Conservation (phyloP, 2,797 vertebrate species). For the Enteromius fasciolatus region DNA sequence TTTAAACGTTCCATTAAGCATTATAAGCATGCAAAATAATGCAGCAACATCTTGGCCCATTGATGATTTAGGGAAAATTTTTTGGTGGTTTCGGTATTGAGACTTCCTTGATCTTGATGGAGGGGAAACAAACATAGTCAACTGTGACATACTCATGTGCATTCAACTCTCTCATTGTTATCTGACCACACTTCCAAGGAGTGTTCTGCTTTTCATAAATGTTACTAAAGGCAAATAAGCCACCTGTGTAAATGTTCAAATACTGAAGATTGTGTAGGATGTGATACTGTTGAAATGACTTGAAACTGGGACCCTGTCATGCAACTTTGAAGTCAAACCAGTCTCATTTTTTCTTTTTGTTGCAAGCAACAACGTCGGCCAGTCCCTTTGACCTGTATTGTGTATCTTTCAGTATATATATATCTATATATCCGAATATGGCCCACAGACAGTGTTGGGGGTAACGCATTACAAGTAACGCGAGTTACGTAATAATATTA, state of each 20-base stretch:
- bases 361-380: background rate
- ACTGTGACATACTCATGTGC: background rate
- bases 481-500: too few relatives aligned
- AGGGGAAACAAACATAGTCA: background rate
- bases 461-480: too few relatives aligned
- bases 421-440: too few relatives aligned
- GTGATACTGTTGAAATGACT: background rate
- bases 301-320: background rate
- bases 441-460: too few relatives aligned
- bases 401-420: too few relatives aligned
- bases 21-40: background rate
- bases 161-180: background rate
- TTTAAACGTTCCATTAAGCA: background rate
- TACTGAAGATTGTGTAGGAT: background rate
- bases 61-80: background rate
- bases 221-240: conserved; percentile 6
- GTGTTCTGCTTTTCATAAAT: background rate
- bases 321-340: background rate
- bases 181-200: background rate
- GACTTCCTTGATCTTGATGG: background rate
- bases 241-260: conserved; percentile 4
- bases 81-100: background rate
- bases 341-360: background rate
- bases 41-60: background rate
- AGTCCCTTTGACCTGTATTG: too few relatives aligned